Base-by-base conservation (phyloP, 2,113 vertebrate species). In the Hippocampus abdominalis region DNA sequence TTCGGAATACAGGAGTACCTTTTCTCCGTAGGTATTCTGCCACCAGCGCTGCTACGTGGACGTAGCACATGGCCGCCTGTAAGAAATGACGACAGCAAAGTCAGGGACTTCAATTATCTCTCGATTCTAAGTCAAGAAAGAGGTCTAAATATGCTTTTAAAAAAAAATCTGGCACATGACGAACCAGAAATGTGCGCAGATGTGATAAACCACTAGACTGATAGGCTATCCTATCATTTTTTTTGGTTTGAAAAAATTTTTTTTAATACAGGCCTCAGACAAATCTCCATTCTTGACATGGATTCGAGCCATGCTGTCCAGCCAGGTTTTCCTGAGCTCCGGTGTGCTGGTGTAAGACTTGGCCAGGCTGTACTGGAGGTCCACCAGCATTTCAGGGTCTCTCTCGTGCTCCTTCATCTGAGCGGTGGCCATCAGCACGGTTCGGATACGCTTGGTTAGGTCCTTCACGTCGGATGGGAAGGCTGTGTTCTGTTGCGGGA, bases 331-430 rank as follows among this genome's bases (percentile, higher is more conserved):
- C 73, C 97, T 93, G 11, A 99, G 94, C 76, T 99, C 97, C 0
- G 97, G 97, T 0, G 97, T 99, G 88, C 96, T 98, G 56, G 97
- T 96, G 0, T 98, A 98, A 13, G 97, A 99, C 80, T 98, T 98
- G 77, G 97, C 97, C 74, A 99, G 90, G 76, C 97, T 98, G 88
- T 99, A 99, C 89, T 99, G 97, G 64, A 99, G 94, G 84, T 99
- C 97, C 79, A 98, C 97, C 65, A 99, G 92, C 97, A 99, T 98
- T 91, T 99, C 97, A 0, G 97, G 97, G 78, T 99, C 97, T 21
- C 95, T 92, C 83, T 98, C 97, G 1, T 99, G 97, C 73, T 99
- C 97, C 88, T 99, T 99, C 97, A 99, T 99, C 89, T 99, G 97
- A 53, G 96, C 97, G 0, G 97, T 99, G 78, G 97, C 97, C 97